These are phyloP conservation scores for Tricholauxania praeusta DNA, from an alignment of 2,888 invertebrate genomes.

Conservation along the genomic window DNA sequence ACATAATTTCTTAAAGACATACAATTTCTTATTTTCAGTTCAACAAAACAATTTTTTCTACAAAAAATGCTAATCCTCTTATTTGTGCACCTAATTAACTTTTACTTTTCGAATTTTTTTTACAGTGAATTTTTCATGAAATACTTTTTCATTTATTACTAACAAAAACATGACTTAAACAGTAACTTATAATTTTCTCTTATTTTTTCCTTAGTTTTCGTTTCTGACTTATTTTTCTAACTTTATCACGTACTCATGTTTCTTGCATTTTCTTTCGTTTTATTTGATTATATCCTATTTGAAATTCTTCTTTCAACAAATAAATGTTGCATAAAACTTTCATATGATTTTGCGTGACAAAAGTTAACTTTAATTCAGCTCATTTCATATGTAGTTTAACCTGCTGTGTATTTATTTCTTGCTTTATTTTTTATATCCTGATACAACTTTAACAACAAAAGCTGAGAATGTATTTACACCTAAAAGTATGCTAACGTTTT, in stretches of 20 bases:
- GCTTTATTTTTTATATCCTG: neutral
- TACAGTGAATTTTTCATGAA: too few relatives aligned
- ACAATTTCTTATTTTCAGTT: too few relatives aligned
- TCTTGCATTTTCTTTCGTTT: neutral
- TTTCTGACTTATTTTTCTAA: too few relatives aligned
- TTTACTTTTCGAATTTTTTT: too few relatives aligned
- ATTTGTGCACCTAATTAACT: too few relatives aligned
- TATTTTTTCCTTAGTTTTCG: too few relatives aligned
- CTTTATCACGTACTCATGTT: neutral
- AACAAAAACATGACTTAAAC: too few relatives aligned
- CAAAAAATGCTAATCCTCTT: too few relatives aligned
- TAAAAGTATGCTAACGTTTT: conserved; percentile 62
- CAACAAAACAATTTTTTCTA: too few relatives aligned
- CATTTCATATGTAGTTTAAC: conserved; percentile 26
- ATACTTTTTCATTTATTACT: too few relatives aligned
- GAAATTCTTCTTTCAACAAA: neutral
- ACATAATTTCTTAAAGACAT: too few relatives aligned
- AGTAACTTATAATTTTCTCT: too few relatives aligned
- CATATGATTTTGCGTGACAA: conserved; percentile 57
- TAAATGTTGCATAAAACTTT: conserved; percentile 10
- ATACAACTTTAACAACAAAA: conserved; percentile 23
- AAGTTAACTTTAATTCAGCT: conserved; percentile 54
- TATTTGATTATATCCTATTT: neutral
- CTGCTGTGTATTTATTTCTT: neutral
- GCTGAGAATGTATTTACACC: conserved; percentile 58